Percentiles rank a stretch among this genome's conserved stretches.
Evolutionary conservation across 2,888 invertebrate genomes (phyloP).

Genomic region (Andrena fulva): DNA sequence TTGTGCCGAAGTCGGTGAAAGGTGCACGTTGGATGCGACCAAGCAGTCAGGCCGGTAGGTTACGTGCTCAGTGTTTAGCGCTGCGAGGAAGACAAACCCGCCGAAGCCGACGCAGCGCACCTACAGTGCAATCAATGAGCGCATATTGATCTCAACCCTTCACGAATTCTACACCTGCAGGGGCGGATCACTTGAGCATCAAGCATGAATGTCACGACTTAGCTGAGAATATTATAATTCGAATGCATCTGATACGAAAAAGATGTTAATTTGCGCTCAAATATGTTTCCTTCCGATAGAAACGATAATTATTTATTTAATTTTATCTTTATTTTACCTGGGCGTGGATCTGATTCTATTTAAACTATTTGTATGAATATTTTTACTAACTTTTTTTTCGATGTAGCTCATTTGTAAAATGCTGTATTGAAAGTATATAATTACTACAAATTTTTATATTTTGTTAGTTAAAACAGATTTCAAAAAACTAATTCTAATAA

Average conservation of each 20-base stretch:
- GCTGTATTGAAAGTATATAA: background rate
- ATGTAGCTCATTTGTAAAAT: background rate
- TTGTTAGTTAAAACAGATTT: background rate
- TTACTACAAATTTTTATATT: background rate
- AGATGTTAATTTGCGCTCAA: too few species aligned
- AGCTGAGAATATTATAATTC: constrained; percentile 13
- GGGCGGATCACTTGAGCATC: constrained; percentile 67
- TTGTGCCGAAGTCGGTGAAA: constrained; percentile 44
- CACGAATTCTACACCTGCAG: constrained; percentile 73
- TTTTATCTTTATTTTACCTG: background rate
- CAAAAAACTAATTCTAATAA: background rate
- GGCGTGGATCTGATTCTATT: background rate
- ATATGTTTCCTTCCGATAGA: background rate
- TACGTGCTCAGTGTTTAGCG: constrained; percentile 43
- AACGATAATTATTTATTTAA: background rate
- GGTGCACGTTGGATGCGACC: constrained; percentile 22
- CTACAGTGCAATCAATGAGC: constrained; percentile 77
- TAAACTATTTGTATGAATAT: background rate
- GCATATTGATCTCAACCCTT: constrained; percentile 80
- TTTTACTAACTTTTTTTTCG: background rate
- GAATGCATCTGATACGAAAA: background rate
- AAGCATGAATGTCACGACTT: constrained; percentile 6
- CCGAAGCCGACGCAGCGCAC: constrained; percentile 68
- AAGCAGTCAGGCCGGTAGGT: constrained; percentile 15
- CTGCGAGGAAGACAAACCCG: constrained; percentile 52